Percentiles rank a stretch among this genome's conserved stretches.
phyloP scores from a whole-genome alignment of 2,888 invertebrate genomes.

The Hylaea fasciaria region DNA sequence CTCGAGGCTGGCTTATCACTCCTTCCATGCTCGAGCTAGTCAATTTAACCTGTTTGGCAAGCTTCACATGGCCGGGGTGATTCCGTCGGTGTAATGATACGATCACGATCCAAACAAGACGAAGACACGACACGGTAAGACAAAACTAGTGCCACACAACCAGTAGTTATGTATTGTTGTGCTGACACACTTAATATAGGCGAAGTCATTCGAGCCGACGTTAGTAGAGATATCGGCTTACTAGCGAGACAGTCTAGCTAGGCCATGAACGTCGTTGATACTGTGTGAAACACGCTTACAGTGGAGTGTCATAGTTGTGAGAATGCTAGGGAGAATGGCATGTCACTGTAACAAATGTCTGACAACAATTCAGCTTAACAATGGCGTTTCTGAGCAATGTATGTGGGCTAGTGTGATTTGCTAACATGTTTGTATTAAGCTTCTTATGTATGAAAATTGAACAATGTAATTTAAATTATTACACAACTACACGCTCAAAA shows the following conservation, averaged over 20 bases:
- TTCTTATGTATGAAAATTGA: too few species aligned
- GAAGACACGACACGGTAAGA: constrained; percentile 12
- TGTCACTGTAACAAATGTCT: constrained; percentile 12
- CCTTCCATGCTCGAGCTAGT: constrained; percentile 7
- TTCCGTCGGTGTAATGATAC: constrained; percentile 16
- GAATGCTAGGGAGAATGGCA: neutral
- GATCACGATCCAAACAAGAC: constrained; percentile 16
- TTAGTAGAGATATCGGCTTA: constrained; percentile 24
- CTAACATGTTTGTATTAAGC: too few species aligned
- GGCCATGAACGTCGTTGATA: constrained; percentile 9
- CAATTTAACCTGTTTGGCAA: constrained; percentile 14
- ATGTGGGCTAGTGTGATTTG: too few species aligned
- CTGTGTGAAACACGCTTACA: constrained; percentile 20
- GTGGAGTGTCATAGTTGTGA: constrained; percentile 6
- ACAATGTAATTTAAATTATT: too few species aligned
- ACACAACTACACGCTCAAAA: too few species aligned
- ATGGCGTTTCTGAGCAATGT: constrained; percentile 3
- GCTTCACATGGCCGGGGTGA: constrained; percentile 17
- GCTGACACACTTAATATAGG: constrained; percentile 22
- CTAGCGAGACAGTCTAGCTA: constrained; percentile 8
- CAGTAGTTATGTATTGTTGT: neutral
- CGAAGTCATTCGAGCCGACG: constrained; percentile 18
- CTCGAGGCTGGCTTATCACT: constrained; percentile 11
- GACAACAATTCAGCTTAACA: constrained; percentile 1
- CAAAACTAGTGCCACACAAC: constrained; percentile 7